Base-by-base conservation (phyloP, 2,888 invertebrate genomes). In the Anarsia innoxiella region DNA sequence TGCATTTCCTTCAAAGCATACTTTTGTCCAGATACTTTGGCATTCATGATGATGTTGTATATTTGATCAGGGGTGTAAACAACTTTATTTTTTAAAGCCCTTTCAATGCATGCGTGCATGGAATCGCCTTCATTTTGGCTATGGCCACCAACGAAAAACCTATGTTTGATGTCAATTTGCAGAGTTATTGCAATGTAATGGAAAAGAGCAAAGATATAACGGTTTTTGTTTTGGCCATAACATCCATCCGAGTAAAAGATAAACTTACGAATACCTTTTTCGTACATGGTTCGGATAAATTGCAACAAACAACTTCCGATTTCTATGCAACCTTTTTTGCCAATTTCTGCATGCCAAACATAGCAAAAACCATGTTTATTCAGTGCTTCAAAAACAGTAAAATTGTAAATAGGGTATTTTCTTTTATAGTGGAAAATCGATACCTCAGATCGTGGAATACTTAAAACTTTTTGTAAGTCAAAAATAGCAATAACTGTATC, bases 361-460 rank as follows among this genome's bases (percentile, higher is more conserved):
- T 45, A 42, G 34, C 51, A 50, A 31, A 40, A 39, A 12, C 51
- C 43, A 26, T 39, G 45, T 35, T 36, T 8, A 10, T n/a, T 3
- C n/a, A n/a, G 3, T n/a, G 25, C 36, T 30, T 51, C 46, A 43
- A 36, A 51, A 15, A 53, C 34, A 9, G 49, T 51, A 38, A 51
- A 53, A 41, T 54, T 53, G 32, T 55, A 25, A 2, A 25, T 10
- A n/a, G 42, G 39, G 30, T 46, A 45, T 33, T 46, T 49, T 11
- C 48, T 36, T 45, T 52, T 53, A 39, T 55, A 51, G 39, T 50
- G 44, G 30, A 53, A 46, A 27, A 50, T 40, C n/a, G 44, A 46
- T 12, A 52, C 49, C 11, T 46, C 37, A 32, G 41, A 48, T 44
- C 53, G 53, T 8, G 55, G 58, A 11, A 51, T 39, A 28, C 37